Conservation (phyloP, 2,797 vertebrate species). For the Enteromius viviparus region DNA sequence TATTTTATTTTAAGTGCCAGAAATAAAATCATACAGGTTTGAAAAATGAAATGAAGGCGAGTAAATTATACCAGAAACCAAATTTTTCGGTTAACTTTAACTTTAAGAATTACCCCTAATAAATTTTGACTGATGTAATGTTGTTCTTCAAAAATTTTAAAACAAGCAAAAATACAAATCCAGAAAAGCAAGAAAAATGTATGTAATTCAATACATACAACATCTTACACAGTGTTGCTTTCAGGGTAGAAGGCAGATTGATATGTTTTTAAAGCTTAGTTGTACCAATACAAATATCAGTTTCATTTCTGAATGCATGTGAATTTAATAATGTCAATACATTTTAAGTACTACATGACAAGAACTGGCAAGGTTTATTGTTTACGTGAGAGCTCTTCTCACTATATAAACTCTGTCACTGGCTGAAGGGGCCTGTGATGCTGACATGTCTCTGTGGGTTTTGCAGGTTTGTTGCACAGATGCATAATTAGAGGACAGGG, state of each 20-base stretch:
- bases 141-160: not conserved
- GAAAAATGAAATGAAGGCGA: not conserved
- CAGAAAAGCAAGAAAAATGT: not conserved
- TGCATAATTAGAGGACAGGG: constrained; percentile 47
- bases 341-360: not conserved
- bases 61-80: not conserved
- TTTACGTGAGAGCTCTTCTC: not conserved
- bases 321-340: not conserved
- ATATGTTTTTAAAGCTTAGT: not conserved
- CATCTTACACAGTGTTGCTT: not conserved
- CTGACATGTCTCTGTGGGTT: constrained; percentile 22
- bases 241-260: not conserved
- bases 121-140: not conserved
- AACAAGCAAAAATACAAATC: not conserved
- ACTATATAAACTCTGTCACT: not conserved
- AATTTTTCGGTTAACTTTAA: not conserved
- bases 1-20: not conserved
- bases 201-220: not conserved
- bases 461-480: constrained; percentile 46
- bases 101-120: not conserved
- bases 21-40: not conserved
- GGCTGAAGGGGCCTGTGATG: constrained; percentile 7
- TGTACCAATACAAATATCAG: not conserved
- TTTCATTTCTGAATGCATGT: not conserved
- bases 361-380: not conserved